A percentile compares a stretch with the other conserved stretches of the same genome.
Conservation (phyloP, 2,113 vertebrate species). For the Brienomyrus brachyistius region DNA sequence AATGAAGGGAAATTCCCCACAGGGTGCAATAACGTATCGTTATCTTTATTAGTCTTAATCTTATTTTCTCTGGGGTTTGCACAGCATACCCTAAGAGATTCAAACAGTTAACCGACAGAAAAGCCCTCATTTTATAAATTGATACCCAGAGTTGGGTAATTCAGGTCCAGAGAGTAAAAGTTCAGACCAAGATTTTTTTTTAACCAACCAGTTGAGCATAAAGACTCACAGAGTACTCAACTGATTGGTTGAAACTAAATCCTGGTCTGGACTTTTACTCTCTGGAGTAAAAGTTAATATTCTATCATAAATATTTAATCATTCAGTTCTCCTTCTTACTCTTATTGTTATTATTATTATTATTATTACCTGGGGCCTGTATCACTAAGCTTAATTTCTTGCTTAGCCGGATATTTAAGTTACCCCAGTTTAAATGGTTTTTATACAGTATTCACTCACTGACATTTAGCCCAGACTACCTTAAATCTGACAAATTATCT, state of each 20-base stretch:
- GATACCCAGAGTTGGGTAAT: background rate
- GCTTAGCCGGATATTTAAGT: background rate
- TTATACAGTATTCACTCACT: background rate
- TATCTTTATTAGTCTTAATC: background rate
- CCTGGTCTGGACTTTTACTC: too few relatives aligned
- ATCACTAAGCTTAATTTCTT: background rate
- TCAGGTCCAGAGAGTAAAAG: too few relatives aligned
- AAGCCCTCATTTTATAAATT: background rate
- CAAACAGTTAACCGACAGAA: background rate
- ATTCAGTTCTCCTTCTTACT: background rate
- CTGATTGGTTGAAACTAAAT: too few relatives aligned
- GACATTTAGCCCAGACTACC: background rate
- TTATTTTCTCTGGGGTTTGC: background rate
- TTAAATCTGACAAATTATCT: background rate
- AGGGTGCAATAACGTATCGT: background rate
- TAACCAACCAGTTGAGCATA: too few relatives aligned
- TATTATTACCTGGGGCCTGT: background rate
- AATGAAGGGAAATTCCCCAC: background rate
- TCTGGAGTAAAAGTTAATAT: background rate
- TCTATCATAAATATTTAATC: background rate
- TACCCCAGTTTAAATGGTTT: background rate
- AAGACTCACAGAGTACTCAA: too few relatives aligned
- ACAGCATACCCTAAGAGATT: background rate
- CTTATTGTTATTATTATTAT: background rate
- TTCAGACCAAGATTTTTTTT: too few relatives aligned